Evolutionary conservation across 1,140 invertebrate genomes (phyloP), one percentile per base, ranked within the genome.

Genomic region (Drosophila baimaii): DNA sequence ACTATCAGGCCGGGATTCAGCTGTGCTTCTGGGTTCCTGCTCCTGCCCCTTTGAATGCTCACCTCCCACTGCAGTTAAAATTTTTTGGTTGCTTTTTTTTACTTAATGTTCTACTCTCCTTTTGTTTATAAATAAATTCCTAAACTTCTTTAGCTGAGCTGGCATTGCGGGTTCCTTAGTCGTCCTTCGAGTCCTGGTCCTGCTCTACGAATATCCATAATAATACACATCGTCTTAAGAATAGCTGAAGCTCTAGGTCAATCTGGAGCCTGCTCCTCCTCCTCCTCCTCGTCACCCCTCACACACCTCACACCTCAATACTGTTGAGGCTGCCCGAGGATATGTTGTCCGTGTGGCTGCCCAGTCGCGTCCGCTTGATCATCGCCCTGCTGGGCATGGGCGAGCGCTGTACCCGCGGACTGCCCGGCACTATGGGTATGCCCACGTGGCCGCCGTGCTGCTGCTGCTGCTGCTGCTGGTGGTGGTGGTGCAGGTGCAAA

Each of bases 271-370:
- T 29, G 2, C 2, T 23, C 15, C 13, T 23, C 21, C 12, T 33
- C 17, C 59, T 52, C 17, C 10, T 52, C 7, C 25, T 13, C n/a
- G n/a, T n/a, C n/a, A 29, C 41, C 68, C 19, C 31, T 31, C 5
- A 25, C 15, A 21, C 21, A 33, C n/a, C 37, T 54, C 31, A 62
- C 66, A 92, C 91, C 74, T 92, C 91, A 85, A 92, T 92, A 89
- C 91, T 92, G 89, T 92, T 92, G 31, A 92, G 79, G 64, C 91
- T 92, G 61, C 91, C 91, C 52, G 91, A 92, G 5, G 91, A 92
- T 17, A 92, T 92, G 65, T 92, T 92, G 57, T 92, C 90, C 51
- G 83, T 91, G 74, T 91, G 91, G 68, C 91, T 92, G 75, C 91
- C 91, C 59, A 92, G 63, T 4, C 91, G 82, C 33, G 84, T 89